Conservation (phyloP, 2,113 vertebrate species). For the Cyprinus carpio region DNA sequence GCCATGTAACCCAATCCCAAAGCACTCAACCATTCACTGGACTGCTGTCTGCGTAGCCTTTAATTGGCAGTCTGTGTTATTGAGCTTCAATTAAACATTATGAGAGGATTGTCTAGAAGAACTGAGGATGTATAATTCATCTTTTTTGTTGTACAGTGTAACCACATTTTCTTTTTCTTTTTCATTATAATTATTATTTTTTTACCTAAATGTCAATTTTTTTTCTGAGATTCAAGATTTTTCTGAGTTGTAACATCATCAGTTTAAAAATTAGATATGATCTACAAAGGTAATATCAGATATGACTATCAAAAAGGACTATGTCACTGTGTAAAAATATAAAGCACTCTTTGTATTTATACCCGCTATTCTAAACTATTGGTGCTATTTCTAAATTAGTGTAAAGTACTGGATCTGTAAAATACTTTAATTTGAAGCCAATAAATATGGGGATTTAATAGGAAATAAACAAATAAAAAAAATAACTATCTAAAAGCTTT, state of each 20-base stretch:
- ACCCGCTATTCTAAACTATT: not conserved
- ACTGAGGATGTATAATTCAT: slow-evolving; percentile 42
- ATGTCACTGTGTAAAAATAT: not conserved
- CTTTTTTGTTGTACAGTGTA: slow-evolving; percentile 11
- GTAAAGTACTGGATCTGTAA: not conserved
- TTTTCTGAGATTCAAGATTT: too few relatives aligned
- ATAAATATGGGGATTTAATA: too few relatives aligned
- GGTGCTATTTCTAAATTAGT: not conserved
- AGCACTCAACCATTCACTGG: slow-evolving; percentile 57
- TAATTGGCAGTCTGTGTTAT: slow-evolving; percentile 61
- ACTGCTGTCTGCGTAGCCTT: slow-evolving; percentile 43
- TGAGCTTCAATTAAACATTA: slow-evolving; percentile 59
- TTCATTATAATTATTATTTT: not conserved
- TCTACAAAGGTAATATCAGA: not conserved
- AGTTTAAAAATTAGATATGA: not conserved
- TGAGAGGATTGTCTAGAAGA: slow-evolving; percentile 52
- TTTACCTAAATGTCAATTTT: slow-evolving; percentile 5
- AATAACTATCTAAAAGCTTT: too few relatives aligned
- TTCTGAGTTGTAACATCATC: not conserved
- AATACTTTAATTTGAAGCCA: too few relatives aligned
- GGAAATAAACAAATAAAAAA: too few relatives aligned
- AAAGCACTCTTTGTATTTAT: not conserved
- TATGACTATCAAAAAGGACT: too few relatives aligned
- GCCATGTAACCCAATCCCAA: slow-evolving; percentile 51
- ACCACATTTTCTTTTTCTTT: not conserved